A percentile compares a stretch with the other conserved stretches of the same genome.
Conservation (phyloP, 1,140 invertebrate species). For the Temnothorax curvispinosus region DNA sequence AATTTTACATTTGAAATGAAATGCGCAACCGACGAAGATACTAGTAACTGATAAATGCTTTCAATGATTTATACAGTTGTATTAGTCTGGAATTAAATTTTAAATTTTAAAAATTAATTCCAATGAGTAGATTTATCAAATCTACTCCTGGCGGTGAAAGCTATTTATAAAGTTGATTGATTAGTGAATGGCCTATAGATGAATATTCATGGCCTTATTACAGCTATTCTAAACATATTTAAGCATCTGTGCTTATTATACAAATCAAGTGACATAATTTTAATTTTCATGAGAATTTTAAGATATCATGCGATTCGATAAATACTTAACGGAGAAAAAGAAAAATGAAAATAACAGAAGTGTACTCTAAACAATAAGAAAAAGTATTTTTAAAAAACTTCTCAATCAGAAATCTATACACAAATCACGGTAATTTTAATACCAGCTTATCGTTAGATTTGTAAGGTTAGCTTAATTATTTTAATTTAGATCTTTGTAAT, state of each 20-base stretch:
- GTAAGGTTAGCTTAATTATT: slow-evolving; percentile 78
- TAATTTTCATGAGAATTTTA: slow-evolving; percentile 63
- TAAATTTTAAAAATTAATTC: background rate
- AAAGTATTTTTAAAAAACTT: slow-evolving; percentile 75
- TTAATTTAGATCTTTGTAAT: slow-evolving; percentile 82
- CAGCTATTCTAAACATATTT: slow-evolving; percentile 48
- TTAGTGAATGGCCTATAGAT: slow-evolving; percentile 16
- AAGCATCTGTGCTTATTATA: slow-evolving; percentile 72
- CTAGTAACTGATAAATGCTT: slow-evolving; percentile 13
- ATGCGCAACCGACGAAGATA: background rate
- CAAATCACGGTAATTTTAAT: slow-evolving; percentile 77
- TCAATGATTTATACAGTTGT: background rate
- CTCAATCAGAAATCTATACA: slow-evolving; percentile 72
- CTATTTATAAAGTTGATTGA: slow-evolving; percentile 10
- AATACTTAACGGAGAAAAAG: slow-evolving; percentile 39
- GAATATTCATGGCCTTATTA: slow-evolving; percentile 44
- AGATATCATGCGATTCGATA: slow-evolving; percentile 44
- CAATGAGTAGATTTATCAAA: background rate
- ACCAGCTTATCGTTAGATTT: slow-evolving; percentile 77
- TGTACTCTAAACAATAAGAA: slow-evolving; percentile 70
- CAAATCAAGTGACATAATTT: slow-evolving; percentile 59
- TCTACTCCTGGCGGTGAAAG: background rate
- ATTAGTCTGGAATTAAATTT: slow-evolving; percentile 27
- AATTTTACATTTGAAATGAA: slow-evolving; percentile 21
- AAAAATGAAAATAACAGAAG: slow-evolving; percentile 31